phyloP scores from a whole-genome alignment of 2,113 vertebrate genomes.

The Meleagris gallopavo region DNA sequence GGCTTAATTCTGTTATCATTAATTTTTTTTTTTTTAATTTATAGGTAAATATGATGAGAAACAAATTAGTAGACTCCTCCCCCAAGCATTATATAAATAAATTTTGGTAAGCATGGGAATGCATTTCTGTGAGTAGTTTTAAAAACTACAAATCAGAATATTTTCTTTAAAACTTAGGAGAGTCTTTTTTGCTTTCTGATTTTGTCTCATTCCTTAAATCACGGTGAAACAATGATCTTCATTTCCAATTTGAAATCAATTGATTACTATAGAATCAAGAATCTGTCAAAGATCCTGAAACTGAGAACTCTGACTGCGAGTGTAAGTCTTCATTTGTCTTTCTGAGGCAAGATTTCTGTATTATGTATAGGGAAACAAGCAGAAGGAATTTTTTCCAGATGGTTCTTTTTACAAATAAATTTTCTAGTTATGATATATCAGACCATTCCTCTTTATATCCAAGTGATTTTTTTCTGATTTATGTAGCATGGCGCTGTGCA shows the following conservation, averaged over 20 bases:
- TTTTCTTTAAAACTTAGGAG: constrained; percentile 16
- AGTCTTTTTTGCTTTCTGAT: not conserved
- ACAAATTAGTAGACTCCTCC: not conserved
- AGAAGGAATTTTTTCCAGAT: not conserved
- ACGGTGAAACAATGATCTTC: not conserved
- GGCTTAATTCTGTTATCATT: not conserved
- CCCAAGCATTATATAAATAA: not conserved
- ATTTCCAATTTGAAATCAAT: constrained; percentile 15
- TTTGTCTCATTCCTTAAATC: not conserved
- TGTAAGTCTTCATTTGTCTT: not conserved
- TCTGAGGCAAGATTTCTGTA: not conserved
- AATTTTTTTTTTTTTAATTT: not conserved
- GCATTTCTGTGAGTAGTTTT: not conserved
- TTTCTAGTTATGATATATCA: constrained; percentile 1
- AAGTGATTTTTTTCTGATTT: constrained; percentile 2
- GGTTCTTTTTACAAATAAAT: not conserved
- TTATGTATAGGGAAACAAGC: not conserved
- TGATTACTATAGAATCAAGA: not conserved
- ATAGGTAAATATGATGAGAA: not conserved
- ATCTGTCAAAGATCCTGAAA: not conserved
- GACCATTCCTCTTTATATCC: not conserved
- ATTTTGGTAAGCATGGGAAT: not conserved
- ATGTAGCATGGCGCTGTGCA: not conserved
- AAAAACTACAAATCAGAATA: not conserved
- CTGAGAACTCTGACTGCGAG: not conserved